phyloP scores from a whole-genome alignment of 1,140 invertebrate species.

The Drosophila tsacasi region DNA sequence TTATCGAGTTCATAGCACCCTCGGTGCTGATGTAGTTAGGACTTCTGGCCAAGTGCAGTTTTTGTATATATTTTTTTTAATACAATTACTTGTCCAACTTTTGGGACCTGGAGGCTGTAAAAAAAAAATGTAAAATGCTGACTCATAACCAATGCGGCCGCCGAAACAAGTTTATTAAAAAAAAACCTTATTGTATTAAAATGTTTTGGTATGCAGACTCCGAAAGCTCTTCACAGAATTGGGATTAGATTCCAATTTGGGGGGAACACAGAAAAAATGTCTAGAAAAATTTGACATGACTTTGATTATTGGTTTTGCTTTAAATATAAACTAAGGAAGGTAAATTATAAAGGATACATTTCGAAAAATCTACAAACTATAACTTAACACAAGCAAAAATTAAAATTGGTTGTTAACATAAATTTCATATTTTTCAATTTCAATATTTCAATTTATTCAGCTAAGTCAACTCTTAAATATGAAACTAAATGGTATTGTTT shows the following conservation, averaged over 20 bases:
- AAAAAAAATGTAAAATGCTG: conserved; percentile 66
- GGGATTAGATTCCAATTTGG: neutral
- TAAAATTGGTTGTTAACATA: too few relatives aligned
- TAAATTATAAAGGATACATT: too few relatives aligned
- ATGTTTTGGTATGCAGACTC: conserved; percentile 69
- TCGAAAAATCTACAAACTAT: too few relatives aligned
- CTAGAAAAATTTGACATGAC: neutral
- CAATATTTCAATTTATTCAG: too few relatives aligned
- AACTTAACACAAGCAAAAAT: too few relatives aligned
- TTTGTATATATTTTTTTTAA: conserved; percentile 50
- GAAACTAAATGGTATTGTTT: too few relatives aligned
- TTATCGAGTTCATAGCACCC: conserved; percentile 51
- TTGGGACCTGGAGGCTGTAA: conserved; percentile 26
- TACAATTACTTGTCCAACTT: conserved; percentile 73
- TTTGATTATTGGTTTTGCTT: neutral
- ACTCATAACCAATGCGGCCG: conserved; percentile 62
- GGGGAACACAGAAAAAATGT: neutral
- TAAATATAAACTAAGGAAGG: too few relatives aligned
- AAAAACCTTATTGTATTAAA: conserved; percentile 71
- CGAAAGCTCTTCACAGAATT: conserved; percentile 1
- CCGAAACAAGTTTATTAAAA: conserved; percentile 61
- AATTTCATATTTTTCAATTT: too few relatives aligned
- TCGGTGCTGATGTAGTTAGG: conserved; percentile 36
- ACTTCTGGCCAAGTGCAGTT: conserved; percentile 9
- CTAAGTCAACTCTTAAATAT: too few relatives aligned